A percentile compares a stretch with the other conserved stretches of the same genome.
Evolutionary conservation across 2,888 invertebrate genomes (phyloP).

Genomic region (Apocheima hispidaria): DNA sequence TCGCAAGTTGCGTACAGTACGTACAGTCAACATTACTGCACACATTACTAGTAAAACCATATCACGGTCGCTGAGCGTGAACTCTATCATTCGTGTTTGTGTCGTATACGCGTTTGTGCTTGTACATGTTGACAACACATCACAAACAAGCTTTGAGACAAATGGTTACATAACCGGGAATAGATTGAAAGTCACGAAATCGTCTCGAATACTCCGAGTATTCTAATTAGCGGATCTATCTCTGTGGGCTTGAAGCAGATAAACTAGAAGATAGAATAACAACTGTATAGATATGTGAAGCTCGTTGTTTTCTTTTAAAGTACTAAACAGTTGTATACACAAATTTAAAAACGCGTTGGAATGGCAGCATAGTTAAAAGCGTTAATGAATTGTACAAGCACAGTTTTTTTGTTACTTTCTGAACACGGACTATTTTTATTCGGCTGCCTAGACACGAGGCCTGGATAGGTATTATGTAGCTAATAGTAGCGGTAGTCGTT

Average conservation of each 20-base stretch:
- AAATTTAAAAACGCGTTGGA: too few species aligned
- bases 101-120: neutral
- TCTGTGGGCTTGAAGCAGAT: neutral
- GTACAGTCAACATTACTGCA: slow-evolving; percentile 23
- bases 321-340: neutral
- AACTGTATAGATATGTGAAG: slow-evolving; percentile 34
- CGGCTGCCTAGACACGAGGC: too few species aligned
- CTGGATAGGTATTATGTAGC: too few species aligned
- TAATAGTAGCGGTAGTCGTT: too few species aligned
- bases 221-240: slow-evolving; percentile 16
- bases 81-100: slow-evolving; percentile 14
- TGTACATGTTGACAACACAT: neutral
- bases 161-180: slow-evolving; percentile 16
- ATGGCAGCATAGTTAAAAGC: too few species aligned
- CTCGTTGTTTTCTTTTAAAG: neutral
- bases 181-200: slow-evolving; percentile 17
- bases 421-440: too few species aligned
- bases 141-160: slow-evolving; percentile 26
- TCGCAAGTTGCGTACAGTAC: slow-evolving; percentile 5
- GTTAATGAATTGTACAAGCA: too few species aligned
- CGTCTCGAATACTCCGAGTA: slow-evolving; percentile 7
- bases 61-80: slow-evolving; percentile 9
- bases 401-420: too few species aligned
- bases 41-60: slow-evolving; percentile 20
- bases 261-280: slow-evolving; percentile 13